Percentiles rank a stretch among this genome's conserved stretches.
phyloP scores from a whole-genome alignment of 2,113 vertebrate species.

The Periophthalmodon schlosseri region DNA sequence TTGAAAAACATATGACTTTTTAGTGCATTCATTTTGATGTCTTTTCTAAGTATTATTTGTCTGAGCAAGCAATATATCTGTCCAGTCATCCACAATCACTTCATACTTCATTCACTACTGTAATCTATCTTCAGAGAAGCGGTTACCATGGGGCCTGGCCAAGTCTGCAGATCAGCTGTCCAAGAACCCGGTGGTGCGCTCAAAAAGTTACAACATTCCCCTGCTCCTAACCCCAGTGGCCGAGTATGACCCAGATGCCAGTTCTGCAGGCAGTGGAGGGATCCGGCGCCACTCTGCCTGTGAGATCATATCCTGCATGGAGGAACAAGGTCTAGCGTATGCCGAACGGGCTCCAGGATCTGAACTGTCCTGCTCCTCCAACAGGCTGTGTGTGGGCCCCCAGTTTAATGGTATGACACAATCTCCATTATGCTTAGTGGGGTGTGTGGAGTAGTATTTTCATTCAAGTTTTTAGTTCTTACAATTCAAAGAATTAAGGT shows the following conservation, averaged over 20 bases:
- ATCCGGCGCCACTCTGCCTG: conserved; percentile 92
- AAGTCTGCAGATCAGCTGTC: conserved; percentile 82
- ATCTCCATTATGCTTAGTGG: background rate
- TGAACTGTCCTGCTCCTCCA: conserved; percentile 59
- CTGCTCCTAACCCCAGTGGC: conserved; percentile 89
- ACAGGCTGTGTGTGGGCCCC: conserved; percentile 67
- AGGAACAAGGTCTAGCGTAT: conserved; percentile 79
- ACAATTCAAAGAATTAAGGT: no score
- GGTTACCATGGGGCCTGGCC: conserved; percentile 82
- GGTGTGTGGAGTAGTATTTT: background rate
- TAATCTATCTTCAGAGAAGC: conserved; percentile 81
- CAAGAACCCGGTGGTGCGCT: conserved; percentile 93
- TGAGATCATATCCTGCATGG: conserved; percentile 89
- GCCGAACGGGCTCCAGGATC: conserved; percentile 54
- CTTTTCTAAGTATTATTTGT: background rate
- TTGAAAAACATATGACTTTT: background rate
- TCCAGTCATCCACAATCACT: background rate
- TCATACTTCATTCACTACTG: no score
- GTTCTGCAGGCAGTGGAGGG: conserved; percentile 76
- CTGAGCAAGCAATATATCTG: background rate
- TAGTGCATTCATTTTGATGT: background rate
- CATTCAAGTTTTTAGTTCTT: background rate
- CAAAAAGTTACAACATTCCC: conserved; percentile 96
- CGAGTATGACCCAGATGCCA: conserved; percentile 87
- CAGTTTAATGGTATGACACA: conserved; percentile 64